phyloP scores from a whole-genome alignment of 2,113 vertebrate genomes.

The Phycodurus eques region DNA sequence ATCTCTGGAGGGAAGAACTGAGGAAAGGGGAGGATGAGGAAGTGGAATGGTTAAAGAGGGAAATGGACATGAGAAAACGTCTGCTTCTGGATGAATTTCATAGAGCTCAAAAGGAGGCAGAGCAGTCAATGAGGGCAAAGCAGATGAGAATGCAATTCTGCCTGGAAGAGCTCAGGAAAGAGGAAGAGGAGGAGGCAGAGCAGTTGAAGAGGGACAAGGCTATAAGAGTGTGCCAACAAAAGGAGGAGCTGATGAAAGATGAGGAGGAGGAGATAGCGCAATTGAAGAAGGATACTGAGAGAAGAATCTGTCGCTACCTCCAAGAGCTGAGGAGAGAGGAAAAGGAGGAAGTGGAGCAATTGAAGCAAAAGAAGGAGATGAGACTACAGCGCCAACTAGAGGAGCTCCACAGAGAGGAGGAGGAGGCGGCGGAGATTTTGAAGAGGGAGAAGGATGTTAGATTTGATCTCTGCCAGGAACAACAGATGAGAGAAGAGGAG shows the following conservation, averaged over 20 bases:
- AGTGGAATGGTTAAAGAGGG: conserved; percentile 58
- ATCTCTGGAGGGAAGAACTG: background rate
- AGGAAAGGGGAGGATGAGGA: background rate
- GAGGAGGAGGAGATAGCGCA: background rate
- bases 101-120: background rate
- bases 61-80: conserved; percentile 61
- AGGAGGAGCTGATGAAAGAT: background rate
- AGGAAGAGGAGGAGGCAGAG: background rate
- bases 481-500: background rate
- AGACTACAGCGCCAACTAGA: conserved; percentile 10
- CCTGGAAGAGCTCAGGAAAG: background rate
- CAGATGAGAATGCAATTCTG: background rate
- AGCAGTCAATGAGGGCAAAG: background rate
- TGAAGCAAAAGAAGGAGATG: background rate
- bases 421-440: background rate
- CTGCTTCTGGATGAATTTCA: background rate
- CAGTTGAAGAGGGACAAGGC: conserved; percentile 1
- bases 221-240: background rate
- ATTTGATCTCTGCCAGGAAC: background rate
- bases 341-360: background rate
- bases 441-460: background rate
- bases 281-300: background rate
- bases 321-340: background rate
- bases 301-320: background rate
- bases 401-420: conserved; percentile 9